These are phyloP conservation scores for Catamblyrhynchus diadema DNA, from an alignment of 2,797 vertebrate genomes.

Conservation along the genomic window DNA sequence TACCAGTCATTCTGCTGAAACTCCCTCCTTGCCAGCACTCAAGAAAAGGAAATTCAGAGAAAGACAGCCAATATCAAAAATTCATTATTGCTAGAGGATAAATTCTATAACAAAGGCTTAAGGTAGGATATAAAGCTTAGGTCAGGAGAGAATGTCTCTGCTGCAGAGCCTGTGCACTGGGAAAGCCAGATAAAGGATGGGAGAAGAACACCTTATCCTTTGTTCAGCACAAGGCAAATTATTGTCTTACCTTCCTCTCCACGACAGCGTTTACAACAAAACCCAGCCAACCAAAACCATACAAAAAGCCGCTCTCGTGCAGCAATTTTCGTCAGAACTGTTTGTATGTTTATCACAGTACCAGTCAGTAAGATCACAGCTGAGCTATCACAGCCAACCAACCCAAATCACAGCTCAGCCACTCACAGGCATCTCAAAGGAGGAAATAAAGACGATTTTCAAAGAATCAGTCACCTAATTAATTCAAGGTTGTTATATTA, in stretches of 20 bases:
- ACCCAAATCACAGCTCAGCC: neutral
- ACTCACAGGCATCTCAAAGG: neutral
- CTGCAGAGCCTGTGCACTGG: neutral
- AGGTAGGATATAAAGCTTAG: neutral
- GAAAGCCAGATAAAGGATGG: neutral
- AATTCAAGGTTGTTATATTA: neutral
- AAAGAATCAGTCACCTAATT: neutral
- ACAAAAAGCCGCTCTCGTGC: accelerated
- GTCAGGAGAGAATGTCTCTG: neutral
- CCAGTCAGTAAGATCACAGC: neutral
- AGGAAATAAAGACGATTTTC: neutral
- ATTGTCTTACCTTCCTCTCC: neutral
- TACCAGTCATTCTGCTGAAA: neutral
- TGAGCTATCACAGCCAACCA: neutral
- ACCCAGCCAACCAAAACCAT: neutral
- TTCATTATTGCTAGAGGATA: neutral
- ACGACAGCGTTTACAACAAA: neutral
- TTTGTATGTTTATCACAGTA: neutral
- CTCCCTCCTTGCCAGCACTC: neutral
- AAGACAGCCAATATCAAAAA: neutral
- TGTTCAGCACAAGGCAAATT: neutral
- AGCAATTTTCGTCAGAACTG: neutral
- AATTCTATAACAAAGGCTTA: constrained; percentile 1
- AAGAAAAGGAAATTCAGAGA: neutral
- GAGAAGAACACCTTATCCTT: constrained; percentile 5